Evolutionary conservation across 2,888 invertebrate species (phyloP), one percentile per base, ranked within the genome.

Genomic region (Drosophila fungiperda): DNA sequence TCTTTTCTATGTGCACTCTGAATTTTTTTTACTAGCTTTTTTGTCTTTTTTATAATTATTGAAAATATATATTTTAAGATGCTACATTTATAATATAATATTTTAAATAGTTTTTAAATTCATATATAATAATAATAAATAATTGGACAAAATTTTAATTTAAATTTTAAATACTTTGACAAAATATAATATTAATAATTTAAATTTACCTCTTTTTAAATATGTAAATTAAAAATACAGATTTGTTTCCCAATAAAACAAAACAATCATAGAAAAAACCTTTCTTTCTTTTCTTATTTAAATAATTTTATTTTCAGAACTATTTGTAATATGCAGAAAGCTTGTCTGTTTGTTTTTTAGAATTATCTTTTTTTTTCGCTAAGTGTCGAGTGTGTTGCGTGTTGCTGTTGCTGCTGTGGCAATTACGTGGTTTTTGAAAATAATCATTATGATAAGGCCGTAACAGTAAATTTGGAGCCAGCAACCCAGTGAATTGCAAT

Each of bases 391-490:
- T 23, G 23, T 45, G 45, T 53, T 12, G 45, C 36, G 29, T 54
- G 63, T 59, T 49, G 36, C 42, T 50, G 9, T 32, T 50, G 69
- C 45, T 50, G 66, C 26, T 62, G 48, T 38, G 66, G 80, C 88
- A 89, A 87, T 90, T 91, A 89, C 87, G 83, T 73, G 82, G 80
- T 78, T 33, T 80, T 80, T 79, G 74, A 81, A 79, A 88, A 87
- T 90, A 85, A 89, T 84, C 89, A 90, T 91, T 87, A 90, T 90
- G 83, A 79, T 82, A 73, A 48, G 76, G 78, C 76, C 76, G 78
- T 82, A 82, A 89, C 79, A 83, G 74, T 87, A 89, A 91, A 87
- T 89, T 78, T 70, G 20, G 20, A 53, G 36, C 58, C 58, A 26
- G 23, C 23, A 1, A n/a, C 55, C 33, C 63, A 70, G 74, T 82